Evolutionary conservation across 2,113 vertebrate genomes (phyloP), one percentile per base, ranked within the genome.

Genomic region (Platycercus adscitus): DNA sequence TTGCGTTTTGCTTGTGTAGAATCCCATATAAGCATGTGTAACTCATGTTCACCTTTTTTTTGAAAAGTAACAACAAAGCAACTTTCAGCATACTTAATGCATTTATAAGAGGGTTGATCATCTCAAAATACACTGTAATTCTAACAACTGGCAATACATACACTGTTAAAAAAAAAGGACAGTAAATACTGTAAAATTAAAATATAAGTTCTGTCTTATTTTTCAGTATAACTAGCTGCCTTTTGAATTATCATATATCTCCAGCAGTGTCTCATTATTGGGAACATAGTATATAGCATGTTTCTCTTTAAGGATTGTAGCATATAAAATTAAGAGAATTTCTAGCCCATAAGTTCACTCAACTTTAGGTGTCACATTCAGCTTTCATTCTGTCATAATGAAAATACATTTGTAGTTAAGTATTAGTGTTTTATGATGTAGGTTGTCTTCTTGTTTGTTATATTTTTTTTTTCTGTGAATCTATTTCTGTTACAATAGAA

Each of bases 401-500:
- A 72, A 91, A 89, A 84, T 64, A 17, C 0, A 3, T 64, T 88
- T 77, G 23, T 90, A 72, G 39, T 55, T 52, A 37, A 68, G 14
- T 70, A 28, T 41, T 83, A 89, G 49, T 21, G 47, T 92, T 94
- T 91, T 82, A 7, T 89, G 13, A 82, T 91, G 23, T 85, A 83
- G 81, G 21, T 82, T 72, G 71, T 96, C 52, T 89, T 95, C 75
- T 61, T 95, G 49, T 33, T 65, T 96, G 49, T 33, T 65, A 56
- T 47, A 63, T 71, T 69, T 47, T 46, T 94, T 92, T 58, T 68
- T 63, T 92, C 60, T 96, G 37, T 95, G 93, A 79, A 31, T 88
- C 18, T 77, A 56, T 94, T 94, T 91, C 61, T 25, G 33, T 56
- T 91, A 72, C 82, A 81, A 53, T 85, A 96, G 89, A 95, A 96